A percentile compares a stretch with the other conserved stretches of the same genome.
Conservation (phyloP, 2,797 vertebrate species). For the Gallirallus australis region DNA sequence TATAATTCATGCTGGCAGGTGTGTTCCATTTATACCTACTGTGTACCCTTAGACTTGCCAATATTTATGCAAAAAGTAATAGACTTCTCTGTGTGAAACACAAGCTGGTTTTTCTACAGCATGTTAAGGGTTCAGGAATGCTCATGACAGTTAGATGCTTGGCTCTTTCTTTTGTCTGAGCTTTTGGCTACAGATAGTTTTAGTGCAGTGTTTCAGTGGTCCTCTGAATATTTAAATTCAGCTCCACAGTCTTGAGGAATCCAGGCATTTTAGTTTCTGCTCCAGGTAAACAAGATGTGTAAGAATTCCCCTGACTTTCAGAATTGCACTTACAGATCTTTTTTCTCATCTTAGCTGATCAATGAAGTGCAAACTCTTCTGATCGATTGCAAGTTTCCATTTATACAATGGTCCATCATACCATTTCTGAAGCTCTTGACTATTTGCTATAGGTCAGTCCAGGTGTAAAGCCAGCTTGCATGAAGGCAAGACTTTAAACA, state of each 20-base stretch:
- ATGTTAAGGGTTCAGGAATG: not conserved
- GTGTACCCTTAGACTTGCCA: not conserved
- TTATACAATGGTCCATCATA: not conserved
- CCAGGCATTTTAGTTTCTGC: not conserved
- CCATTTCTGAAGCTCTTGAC: not conserved
- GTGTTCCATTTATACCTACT: not conserved
- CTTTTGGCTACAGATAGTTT: not conserved
- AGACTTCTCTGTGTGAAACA: not conserved
- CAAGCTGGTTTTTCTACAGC: not conserved
- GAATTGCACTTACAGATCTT: not conserved
- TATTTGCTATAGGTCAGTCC: not conserved
- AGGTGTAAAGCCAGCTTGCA: not conserved
- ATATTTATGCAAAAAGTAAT: not conserved
- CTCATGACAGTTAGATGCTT: not conserved
- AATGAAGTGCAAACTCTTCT: constrained; percentile 4
- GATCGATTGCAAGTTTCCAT: constrained; percentile 3
- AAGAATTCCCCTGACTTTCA: not conserved
- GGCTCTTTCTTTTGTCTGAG: not conserved
- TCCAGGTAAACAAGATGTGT: not conserved
- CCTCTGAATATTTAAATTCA: not conserved
- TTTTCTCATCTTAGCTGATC: not conserved
- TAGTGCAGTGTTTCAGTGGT: not conserved
- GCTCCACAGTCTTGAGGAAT: not conserved
- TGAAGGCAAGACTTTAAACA: constrained; percentile 2
- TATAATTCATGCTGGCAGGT: not conserved